Conservation (phyloP, 1,140 invertebrate genomes). For the Ips typographus region DNA sequence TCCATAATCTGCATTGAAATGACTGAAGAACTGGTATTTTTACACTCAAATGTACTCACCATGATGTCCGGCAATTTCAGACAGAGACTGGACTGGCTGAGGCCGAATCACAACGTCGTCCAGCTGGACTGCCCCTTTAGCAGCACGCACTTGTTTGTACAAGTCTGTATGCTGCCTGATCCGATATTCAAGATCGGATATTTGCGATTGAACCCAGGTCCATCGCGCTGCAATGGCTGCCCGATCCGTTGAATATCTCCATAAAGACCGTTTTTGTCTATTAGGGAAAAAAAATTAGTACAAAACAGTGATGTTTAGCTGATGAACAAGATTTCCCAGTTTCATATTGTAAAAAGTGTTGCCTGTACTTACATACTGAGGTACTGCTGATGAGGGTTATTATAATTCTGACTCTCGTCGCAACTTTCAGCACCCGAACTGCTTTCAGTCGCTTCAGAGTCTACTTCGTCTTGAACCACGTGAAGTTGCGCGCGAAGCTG, state of each 20-base stretch:
- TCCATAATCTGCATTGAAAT: conserved; percentile 18
- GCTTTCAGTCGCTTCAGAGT: conserved; percentile 91
- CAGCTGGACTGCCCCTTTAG: conserved; percentile 60
- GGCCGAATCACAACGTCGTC: conserved; percentile 33
- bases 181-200: conserved; percentile 88
- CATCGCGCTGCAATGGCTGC: conserved; percentile 81
- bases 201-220: conserved; percentile 90
- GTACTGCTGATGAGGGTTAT: conserved; percentile 71
- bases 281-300: not conserved
- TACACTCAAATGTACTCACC: conserved; percentile 13
- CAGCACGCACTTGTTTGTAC: conserved; percentile 64
- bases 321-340: too few species aligned
- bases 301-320: too few species aligned
- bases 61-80: conserved; percentile 44
- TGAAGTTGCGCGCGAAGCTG: conserved; percentile 69
- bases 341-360: not conserved
- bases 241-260: conserved; percentile 80
- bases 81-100: conserved; percentile 20
- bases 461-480: conserved; percentile 71
- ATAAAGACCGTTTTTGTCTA: conserved; percentile 79
- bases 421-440: conserved; percentile 92
- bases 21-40: not conserved
- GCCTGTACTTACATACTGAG: conserved; percentile 72
- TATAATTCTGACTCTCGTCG: conserved; percentile 82
- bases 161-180: conserved; percentile 87